Base-by-base conservation (phyloP, 2,113 vertebrate species). In the Zeus faber region DNA sequence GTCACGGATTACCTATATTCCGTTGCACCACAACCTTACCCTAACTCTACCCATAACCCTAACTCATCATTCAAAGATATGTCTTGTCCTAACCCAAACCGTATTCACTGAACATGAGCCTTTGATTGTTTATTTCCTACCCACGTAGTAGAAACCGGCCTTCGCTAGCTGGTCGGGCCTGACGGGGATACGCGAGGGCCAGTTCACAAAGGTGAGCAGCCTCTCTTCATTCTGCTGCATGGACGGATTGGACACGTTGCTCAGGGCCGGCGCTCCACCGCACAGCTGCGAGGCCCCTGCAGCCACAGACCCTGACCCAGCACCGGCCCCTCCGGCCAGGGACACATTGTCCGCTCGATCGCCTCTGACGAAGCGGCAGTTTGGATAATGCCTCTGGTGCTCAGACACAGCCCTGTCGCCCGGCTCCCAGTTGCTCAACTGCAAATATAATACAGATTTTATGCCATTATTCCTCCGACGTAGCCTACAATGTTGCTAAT, bases 91-190 rank as follows among this genome's bases (percentile, higher is more conserved):
- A n/a, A n/a, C n/a, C n/a, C n/a, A n/a, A n/a, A n/a, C n/a, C n/a
- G n/a, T n/a, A n/a, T n/a, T n/a, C n/a, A n/a, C n/a, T n/a, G n/a
- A n/a, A n/a, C n/a, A n/a, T n/a, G n/a, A n/a, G n/a, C n/a, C n/a
- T n/a, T n/a, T n/a, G n/a, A n/a, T n/a, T n/a, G n/a, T n/a, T n/a
- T n/a, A 29, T 37, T 33, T 37, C 94, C 69, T 88, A 96, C 95
- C 97, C 23, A 98, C 95, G 0, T 98, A 99, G 84, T 98, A 99
- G 89, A 99, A 99, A 1, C 97, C 97, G 54, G 96, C 95, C 67
- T 93, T 93, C 2, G 95, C 91, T 65, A 99, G 91, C 80, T 95
- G 93, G 27, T 95, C 93, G 0, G 96, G 97, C 14, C 90, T 86
- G 54, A 99, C 93, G 0, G 94, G 93, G 76, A 96, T 96, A 53